Evolutionary conservation across 1,140 invertebrate genomes (phyloP).

Genomic region (Gryllus bimaculatus): DNA sequence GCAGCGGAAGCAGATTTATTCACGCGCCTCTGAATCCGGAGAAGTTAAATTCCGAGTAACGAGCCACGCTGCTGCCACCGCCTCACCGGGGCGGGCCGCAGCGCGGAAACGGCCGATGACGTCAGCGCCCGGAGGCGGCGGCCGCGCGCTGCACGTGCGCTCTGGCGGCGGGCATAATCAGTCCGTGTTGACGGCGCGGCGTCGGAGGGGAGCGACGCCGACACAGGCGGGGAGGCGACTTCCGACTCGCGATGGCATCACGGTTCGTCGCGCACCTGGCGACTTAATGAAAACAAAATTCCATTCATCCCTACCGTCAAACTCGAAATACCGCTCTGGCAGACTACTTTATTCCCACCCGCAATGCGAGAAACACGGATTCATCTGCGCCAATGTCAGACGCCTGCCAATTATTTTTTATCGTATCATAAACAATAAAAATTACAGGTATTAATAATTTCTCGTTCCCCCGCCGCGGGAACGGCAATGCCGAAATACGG

Average conservation of each 20-base stretch:
- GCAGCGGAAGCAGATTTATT: no score
- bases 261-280: background rate
- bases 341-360: background rate
- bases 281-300: background rate
- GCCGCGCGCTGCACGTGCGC: no score
- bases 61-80: no score
- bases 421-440: background rate
- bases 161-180: no score
- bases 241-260: background rate
- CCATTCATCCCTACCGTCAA: background rate
- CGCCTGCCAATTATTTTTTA: background rate
- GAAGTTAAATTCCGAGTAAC: no score
- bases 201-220: no score
- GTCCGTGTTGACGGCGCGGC: no score
- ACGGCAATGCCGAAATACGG: background rate
- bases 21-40: no score
- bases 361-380: background rate
- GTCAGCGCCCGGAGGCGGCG: no score
- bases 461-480: background rate
- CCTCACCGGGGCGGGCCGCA: no score
- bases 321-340: background rate
- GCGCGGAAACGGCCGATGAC: no score
- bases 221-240: no score
- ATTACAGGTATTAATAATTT: background rate
- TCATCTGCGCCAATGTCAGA: background rate